Percentiles rank a stretch among this genome's conserved stretches.
These are phyloP conservation scores for Apantesis nais DNA, from an alignment of 2,888 invertebrate species.

Conservation along the genomic window DNA sequence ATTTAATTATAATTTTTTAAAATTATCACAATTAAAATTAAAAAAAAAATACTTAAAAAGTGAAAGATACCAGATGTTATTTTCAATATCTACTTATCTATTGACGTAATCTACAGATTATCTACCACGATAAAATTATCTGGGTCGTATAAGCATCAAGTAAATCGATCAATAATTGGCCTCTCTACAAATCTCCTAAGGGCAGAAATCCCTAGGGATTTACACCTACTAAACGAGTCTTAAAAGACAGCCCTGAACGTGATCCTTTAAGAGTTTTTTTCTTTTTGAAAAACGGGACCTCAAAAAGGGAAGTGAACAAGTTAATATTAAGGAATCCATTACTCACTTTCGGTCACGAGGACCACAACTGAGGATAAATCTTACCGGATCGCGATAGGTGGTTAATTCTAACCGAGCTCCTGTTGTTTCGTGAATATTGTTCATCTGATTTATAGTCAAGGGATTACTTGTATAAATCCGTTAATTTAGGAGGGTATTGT, in stretches of 20 bases:
- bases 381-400: background rate
- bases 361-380: background rate
- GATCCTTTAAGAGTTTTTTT: background rate
- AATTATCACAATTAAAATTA: no score
- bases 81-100: no score
- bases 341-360: conserved; percentile 1
- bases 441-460: background rate
- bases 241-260: background rate
- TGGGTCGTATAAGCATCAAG: background rate
- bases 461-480: background rate
- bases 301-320: background rate
- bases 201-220: background rate
- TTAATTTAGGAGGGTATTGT: background rate
- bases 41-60: no score
- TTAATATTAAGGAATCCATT: conserved; percentile 1
- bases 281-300: background rate
- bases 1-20: no score
- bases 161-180: background rate
- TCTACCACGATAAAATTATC: background rate
- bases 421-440: conserved; percentile 3
- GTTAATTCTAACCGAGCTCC: conserved; percentile 2
- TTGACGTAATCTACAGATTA: no score
- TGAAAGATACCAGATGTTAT: background rate
- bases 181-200: background rate
- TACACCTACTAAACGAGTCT: background rate